A percentile compares a stretch with the other conserved stretches of the same genome.
Conservation (phyloP, 2,888 invertebrate genomes). For the Agrotis segetum region DNA sequence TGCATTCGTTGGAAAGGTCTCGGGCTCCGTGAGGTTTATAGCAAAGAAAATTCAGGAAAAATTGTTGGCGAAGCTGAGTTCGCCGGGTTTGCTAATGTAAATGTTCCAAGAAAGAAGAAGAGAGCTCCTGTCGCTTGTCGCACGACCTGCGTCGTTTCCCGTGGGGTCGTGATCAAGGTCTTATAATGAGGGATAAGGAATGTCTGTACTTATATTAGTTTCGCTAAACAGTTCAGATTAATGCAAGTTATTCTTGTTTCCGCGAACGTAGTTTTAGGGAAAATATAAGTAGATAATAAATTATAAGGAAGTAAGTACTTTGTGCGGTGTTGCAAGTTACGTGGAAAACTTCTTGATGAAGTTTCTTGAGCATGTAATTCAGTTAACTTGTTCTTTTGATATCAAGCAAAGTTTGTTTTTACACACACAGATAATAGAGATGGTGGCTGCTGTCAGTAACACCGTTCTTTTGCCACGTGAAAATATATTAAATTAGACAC, state of each 20-base stretch:
- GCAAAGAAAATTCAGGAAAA: too few species aligned
- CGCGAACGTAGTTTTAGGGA: background rate
- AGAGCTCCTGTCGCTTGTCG: too few species aligned
- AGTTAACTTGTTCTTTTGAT: background rate
- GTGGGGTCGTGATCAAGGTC: background rate
- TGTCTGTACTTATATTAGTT: constrained; percentile 16
- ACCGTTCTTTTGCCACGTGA: too few species aligned
- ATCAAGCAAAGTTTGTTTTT: background rate
- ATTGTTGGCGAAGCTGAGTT: too few species aligned
- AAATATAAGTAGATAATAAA: constrained; percentile 11
- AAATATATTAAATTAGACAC: too few species aligned
- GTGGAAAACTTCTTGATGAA: too few species aligned
- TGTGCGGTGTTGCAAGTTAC: background rate
- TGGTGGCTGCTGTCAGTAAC: background rate
- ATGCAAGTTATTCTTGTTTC: constrained; percentile 29
- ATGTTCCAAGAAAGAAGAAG: background rate
- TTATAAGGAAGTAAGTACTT: background rate
- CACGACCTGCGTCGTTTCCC: background rate
- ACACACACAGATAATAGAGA: background rate
- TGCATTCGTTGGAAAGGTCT: too few species aligned
- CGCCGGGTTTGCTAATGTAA: too few species aligned
- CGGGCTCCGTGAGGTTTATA: too few species aligned
- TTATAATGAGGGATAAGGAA: constrained; percentile 17
- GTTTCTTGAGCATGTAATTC: background rate
- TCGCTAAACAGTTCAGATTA: constrained; percentile 38